Percentiles rank a stretch among this genome's conserved stretches.
Evolutionary conservation across 2,888 invertebrate species (phyloP).

Genomic region (Campopleginae sp.): DNA sequence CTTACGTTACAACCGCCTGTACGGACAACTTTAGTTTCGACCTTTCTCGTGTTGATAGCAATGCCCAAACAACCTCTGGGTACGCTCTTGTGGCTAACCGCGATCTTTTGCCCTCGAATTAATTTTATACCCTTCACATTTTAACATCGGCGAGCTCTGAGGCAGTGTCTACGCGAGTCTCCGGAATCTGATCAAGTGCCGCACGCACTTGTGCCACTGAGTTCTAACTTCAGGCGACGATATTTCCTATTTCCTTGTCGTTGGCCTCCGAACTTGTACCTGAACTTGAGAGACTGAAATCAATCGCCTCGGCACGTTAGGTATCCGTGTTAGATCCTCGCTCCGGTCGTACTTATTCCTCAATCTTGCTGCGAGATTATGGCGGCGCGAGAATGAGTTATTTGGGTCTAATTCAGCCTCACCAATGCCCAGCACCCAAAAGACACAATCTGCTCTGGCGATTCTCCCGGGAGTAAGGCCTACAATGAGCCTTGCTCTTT

Average conservation of each 20-base stretch:
- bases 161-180: background rate
- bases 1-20: background rate
- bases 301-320: background rate
- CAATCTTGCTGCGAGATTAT: background rate
- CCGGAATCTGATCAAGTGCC: background rate
- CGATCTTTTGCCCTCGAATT: constrained; percentile 77
- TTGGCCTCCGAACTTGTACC: too few species aligned
- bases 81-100: constrained; percentile 75
- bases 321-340: background rate
- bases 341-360: background rate
- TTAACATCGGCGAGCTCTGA: background rate
- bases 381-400: background rate
- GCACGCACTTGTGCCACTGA: background rate
- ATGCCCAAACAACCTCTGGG: constrained; percentile 50
- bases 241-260: background rate
- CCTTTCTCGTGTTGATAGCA: constrained; percentile 60
- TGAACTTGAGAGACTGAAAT: background rate
- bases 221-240: background rate
- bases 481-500: constrained; percentile 72
- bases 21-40: background rate
- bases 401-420: constrained; percentile 28
- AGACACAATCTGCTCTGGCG: constrained; percentile 74
- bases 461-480: constrained; percentile 79
- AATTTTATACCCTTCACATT: constrained; percentile 68
- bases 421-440: constrained; percentile 52